These are phyloP conservation scores for Guaruba guarouba DNA, from an alignment of 2,113 vertebrate species.

Conservation along the genomic window DNA sequence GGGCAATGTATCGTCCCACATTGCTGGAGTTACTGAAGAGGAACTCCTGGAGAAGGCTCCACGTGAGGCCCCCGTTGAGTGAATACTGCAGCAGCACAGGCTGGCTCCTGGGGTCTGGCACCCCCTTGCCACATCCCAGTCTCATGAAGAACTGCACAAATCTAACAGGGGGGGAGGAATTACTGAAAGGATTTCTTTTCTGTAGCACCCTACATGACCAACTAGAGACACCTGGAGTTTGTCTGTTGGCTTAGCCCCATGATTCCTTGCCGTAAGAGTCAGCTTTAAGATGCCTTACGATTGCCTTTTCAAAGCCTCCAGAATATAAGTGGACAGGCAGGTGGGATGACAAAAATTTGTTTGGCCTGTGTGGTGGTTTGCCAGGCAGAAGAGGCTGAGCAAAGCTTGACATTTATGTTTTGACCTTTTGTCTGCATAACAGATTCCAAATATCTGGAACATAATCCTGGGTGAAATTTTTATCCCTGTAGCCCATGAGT, in stretches of 20 bases:
- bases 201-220: neutral
- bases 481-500: neutral
- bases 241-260: neutral
- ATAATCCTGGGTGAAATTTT: constrained; percentile 45
- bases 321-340: neutral
- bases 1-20: constrained; percentile 89
- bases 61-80: constrained; percentile 88
- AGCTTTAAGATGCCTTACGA: neutral
- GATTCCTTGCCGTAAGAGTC: neutral
- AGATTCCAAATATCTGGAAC: constrained; percentile 16
- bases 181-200: neutral
- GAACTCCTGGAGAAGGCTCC: constrained; percentile 94
- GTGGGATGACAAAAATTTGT: neutral
- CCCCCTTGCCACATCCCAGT: constrained; percentile 92
- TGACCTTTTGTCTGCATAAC: constrained; percentile 9
- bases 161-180: constrained; percentile 68
- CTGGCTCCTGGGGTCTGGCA: constrained; percentile 93
- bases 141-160: constrained; percentile 99
- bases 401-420: constrained; percentile 15
- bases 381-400: neutral
- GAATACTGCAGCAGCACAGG: constrained; percentile 95
- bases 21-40: constrained; percentile 97
- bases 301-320: neutral
- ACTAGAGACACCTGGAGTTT: neutral
- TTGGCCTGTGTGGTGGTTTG: neutral